A percentile compares a stretch with the other conserved stretches of the same genome.
These are phyloP conservation scores for Podocnemis expansa DNA, from an alignment of 2,113 vertebrate genomes.

Conservation along the genomic window DNA sequence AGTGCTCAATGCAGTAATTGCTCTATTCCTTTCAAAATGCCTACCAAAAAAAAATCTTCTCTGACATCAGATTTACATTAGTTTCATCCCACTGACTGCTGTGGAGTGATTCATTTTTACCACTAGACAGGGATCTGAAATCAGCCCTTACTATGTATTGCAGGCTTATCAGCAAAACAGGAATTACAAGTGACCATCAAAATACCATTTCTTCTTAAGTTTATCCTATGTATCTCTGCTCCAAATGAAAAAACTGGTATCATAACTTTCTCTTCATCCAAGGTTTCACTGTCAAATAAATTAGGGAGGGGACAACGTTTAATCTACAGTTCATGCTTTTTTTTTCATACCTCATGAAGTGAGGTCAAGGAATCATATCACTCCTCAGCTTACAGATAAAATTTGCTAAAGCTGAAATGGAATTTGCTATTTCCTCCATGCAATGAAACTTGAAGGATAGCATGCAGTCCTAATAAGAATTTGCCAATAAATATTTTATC, in stretches of 20 bases:
- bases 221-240: background rate
- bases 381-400: background rate
- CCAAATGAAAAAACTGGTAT: background rate
- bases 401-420: background rate
- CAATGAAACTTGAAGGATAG: background rate
- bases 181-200: background rate
- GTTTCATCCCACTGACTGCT: background rate
- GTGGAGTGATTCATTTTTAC: background rate
- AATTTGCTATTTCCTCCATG: background rate
- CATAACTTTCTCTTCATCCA: background rate
- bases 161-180: background rate
- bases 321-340: background rate
- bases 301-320: background rate
- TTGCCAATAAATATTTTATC: slow-evolving; percentile 14
- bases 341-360: background rate
- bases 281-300: background rate
- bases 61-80: background rate
- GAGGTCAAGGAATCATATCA: background rate
- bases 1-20: background rate
- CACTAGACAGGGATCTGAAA: background rate
- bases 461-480: background rate
- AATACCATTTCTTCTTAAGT: background rate
- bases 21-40: background rate
- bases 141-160: background rate
- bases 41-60: background rate